phyloP scores from a whole-genome alignment of 2,113 vertebrate species.

The Xiphorhynchus elegans region DNA sequence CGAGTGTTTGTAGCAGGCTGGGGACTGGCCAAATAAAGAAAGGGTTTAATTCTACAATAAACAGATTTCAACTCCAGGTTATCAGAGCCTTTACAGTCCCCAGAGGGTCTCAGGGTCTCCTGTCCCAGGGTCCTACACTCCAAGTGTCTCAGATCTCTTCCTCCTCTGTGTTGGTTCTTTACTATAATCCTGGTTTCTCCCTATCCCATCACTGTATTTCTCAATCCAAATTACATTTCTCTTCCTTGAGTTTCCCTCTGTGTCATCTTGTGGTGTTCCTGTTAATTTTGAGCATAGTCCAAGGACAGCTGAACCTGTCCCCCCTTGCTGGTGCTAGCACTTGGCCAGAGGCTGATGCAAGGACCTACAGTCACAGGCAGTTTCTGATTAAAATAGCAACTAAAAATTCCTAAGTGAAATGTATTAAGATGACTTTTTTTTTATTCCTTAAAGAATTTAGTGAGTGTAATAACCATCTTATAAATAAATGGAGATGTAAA shows the following conservation, averaged over 20 bases:
- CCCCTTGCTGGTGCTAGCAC: background rate
- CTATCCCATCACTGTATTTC: rapidly evolving
- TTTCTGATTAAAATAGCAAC: background rate
- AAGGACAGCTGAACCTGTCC: rapidly evolving
- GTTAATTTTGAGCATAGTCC: rapidly evolving
- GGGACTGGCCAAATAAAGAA: rapidly evolving
- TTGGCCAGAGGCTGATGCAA: too few relatives aligned
- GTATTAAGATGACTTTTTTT: background rate
- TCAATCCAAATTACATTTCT: rapidly evolving
- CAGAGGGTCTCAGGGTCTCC: rapidly evolving
- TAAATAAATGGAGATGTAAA: background rate
- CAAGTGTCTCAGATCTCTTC: rapidly evolving
- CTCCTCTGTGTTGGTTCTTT: background rate
- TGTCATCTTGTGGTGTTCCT: background rate
- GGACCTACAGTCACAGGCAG: background rate
- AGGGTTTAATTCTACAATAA: rapidly evolving
- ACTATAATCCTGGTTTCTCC: background rate
- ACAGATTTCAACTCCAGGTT: background rate
- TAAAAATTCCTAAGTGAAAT: background rate
- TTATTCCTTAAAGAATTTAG: background rate
- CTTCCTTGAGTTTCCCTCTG: background rate
- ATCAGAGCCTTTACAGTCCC: background rate
- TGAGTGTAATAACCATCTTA: background rate
- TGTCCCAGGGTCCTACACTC: background rate
- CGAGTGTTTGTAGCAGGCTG: background rate